phyloP scores from a whole-genome alignment of 2,113 vertebrate genomes.

The Mobula birostris region DNA sequence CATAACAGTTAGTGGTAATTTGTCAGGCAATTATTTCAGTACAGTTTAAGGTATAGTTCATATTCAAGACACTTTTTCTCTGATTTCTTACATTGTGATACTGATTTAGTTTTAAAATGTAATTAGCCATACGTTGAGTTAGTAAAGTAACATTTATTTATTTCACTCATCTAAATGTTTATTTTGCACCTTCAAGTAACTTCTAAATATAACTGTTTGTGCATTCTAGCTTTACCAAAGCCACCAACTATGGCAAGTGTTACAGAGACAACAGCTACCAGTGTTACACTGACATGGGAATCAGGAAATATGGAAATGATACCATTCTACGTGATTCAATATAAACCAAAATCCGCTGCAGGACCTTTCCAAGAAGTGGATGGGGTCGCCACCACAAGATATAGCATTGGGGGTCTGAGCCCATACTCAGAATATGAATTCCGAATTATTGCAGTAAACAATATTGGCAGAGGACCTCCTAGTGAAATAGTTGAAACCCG shows the following conservation, averaged over 20 bases:
- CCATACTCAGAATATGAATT: conserved; percentile 91
- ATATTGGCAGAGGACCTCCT: conserved; percentile 81
- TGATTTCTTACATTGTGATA: background rate
- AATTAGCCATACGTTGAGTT: background rate
- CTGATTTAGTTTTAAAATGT: background rate
- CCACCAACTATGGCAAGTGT: conserved; percentile 77
- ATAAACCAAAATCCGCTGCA: conserved; percentile 69
- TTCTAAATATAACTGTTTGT: background rate
- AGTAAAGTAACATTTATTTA: background rate
- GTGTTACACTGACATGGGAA: conserved; percentile 94
- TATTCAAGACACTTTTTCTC: background rate
- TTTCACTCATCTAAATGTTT: background rate
- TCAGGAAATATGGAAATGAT: conserved; percentile 87
- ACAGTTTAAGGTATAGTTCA: background rate
- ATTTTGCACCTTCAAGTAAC: background rate
- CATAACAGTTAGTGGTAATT: background rate
- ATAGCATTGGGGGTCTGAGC: conserved; percentile 93
- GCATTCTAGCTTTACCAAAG: conserved; percentile 76
- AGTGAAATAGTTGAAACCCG: conserved; percentile 72
- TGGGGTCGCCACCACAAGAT: conserved; percentile 93
- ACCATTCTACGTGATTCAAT: conserved; percentile 91
- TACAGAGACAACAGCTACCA: conserved; percentile 95
- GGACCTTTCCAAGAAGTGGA: conserved; percentile 89
- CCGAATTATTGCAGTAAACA: conserved; percentile 83
- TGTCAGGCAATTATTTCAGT: background rate